Conservation (phyloP, 2,888 invertebrate species). For the Pachydiplax longipennis region DNA sequence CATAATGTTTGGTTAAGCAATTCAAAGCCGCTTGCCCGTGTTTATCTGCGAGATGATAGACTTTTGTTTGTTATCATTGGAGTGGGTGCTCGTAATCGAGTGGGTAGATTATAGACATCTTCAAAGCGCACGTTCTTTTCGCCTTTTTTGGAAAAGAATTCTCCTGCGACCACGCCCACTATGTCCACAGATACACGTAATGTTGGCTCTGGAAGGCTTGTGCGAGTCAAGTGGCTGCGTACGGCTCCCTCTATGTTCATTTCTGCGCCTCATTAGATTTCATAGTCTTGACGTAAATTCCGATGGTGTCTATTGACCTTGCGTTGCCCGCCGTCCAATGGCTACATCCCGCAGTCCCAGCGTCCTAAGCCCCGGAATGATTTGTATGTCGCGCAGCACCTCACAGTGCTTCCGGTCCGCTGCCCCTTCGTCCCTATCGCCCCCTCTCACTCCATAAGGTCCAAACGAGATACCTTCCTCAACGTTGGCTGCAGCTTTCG, state of each 20-base stretch:
- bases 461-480: no score
- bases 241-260: neutral
- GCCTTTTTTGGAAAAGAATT: no score
- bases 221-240: neutral
- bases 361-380: neutral
- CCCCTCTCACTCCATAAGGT: neutral
- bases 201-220: neutral
- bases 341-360: neutral
- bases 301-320: neutral
- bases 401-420: conserved; percentile 17
- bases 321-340: neutral
- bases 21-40: neutral
- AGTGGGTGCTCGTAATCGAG: neutral
- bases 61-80: neutral
- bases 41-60: conserved; percentile 8
- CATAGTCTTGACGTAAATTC: neutral
- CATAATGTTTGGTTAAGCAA: conserved; percentile 4
- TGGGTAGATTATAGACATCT: neutral
- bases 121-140: no score
- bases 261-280: neutral
- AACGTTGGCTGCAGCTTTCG: no score
- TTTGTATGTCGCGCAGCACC: conserved; percentile 16
- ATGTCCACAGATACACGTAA: no score
- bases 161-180: no score
- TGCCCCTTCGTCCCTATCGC: neutral